Evolutionary conservation across 2,113 vertebrate species (phyloP).

Genomic region (Spheniscus mendiculus): DNA sequence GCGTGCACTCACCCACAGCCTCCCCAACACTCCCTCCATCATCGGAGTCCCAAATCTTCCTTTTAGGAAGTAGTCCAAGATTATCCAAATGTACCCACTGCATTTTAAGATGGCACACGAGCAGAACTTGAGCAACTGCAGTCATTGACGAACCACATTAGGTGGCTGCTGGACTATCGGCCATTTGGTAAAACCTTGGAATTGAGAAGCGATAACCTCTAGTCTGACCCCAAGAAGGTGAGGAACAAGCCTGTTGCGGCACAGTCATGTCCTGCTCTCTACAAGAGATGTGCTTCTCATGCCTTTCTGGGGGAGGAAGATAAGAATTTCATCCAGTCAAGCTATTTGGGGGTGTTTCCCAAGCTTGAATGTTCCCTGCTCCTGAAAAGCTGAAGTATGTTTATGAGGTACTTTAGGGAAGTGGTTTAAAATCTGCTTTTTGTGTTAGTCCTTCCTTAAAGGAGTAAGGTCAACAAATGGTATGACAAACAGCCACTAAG

Average conservation of each 20-base stretch:
- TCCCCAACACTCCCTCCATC: background rate
- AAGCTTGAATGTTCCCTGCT: background rate
- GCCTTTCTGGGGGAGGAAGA: background rate
- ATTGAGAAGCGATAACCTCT: background rate
- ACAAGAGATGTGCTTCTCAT: background rate
- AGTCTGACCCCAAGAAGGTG: background rate
- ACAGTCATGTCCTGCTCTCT: background rate
- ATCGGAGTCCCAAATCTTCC: background rate
- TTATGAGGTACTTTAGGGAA: background rate
- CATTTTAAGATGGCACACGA: background rate
- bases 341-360: background rate
- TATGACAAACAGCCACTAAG: background rate
- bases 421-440: background rate
- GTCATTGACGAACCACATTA: background rate
- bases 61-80: background rate
- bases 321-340: background rate
- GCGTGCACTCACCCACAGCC: accelerated
- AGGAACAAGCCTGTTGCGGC: background rate
- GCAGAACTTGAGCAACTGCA: background rate
- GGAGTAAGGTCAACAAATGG: background rate
- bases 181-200: background rate
- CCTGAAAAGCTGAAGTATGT: background rate
- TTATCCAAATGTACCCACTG: background rate
- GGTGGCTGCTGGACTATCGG: background rate
- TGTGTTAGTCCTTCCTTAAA: background rate